Evolutionary conservation across 1,140 invertebrate species (phyloP), one percentile per base, ranked within the genome.

Genomic region (Calephelis virginiensis): DNA sequence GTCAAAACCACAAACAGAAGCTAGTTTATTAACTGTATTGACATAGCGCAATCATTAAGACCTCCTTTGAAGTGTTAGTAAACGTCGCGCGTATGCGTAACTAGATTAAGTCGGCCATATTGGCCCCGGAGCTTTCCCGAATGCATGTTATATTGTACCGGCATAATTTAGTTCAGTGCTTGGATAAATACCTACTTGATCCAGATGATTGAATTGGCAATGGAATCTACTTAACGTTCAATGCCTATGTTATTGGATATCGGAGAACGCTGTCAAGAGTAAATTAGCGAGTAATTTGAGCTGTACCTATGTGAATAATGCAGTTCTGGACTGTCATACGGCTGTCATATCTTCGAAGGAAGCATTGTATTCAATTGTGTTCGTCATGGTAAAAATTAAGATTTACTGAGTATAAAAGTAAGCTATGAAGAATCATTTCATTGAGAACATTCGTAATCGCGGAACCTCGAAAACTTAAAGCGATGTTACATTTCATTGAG

Each of bases 41-140:
- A 17, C 53, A 64, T 64, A 50, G 47, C 56, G 49, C 63, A 59
- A 65, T 65, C 63, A 65, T 65, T 59, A 65, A 53, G 53, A 53
- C 38, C 53, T 65, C 63, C 63, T 65, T 65, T 65, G 63, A 65
- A 64, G 63, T 65, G 63, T 65, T 47, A 65, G 63, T 45, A 65
- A 53, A n/a, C 63, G 63, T 65, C 63, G 63, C 63, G 40, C 43
- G 63, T 65, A 65, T 28, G 28, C 48, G 28, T 64, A 65, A 65
- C 63, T 10, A 59, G 63, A 65, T 65, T 65, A 65, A 9, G 38
- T 9, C 63, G 38, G 61, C 61, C 61, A 63, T 63, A 63, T 59
- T 65, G 63, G 62, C 47, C 63, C 45, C 9, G 11, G 63, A 65
- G 43, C 63, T 49, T 65, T 56, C 63, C 50, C 56, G 63, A 56